Evolutionary conservation across 2,797 vertebrate genomes (phyloP).

Genomic region (Melanogrammus aeglefinus): DNA sequence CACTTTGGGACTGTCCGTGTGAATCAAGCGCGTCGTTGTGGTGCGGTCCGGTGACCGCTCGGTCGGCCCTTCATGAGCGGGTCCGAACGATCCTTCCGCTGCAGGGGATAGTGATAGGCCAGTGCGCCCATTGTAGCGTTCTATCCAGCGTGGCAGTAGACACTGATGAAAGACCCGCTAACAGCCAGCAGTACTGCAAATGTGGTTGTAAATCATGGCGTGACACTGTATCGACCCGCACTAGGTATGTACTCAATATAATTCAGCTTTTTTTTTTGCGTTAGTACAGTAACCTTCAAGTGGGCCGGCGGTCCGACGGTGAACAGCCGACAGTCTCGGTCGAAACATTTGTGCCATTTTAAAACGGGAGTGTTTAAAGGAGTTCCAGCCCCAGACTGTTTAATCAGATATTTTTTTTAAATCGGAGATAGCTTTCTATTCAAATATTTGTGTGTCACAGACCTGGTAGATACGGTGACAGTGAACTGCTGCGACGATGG

Average conservation of each 20-base stretch:
- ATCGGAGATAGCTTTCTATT: no score
- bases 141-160: not conserved
- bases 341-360: not conserved
- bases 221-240: no score
- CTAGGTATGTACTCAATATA: not conserved
- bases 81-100: not conserved
- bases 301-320: not conserved
- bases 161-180: not conserved
- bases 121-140: not conserved
- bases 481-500: not conserved
- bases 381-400: no score
- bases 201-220: no score
- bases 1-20: not conserved
- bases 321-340: not conserved
- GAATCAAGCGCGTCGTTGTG: not conserved
- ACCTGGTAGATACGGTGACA: not conserved
- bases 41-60: not conserved
- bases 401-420: not conserved
- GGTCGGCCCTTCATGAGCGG: not conserved
- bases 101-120: not conserved
- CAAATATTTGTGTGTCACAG: not conserved
- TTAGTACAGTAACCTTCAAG: not conserved
- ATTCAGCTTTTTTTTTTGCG: not conserved
- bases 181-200: not conserved
- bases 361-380: not conserved